These are phyloP conservation scores for Peromyscus aztecus DNA, from an alignment of 2,797 vertebrate genomes.

Conservation along the genomic window DNA sequence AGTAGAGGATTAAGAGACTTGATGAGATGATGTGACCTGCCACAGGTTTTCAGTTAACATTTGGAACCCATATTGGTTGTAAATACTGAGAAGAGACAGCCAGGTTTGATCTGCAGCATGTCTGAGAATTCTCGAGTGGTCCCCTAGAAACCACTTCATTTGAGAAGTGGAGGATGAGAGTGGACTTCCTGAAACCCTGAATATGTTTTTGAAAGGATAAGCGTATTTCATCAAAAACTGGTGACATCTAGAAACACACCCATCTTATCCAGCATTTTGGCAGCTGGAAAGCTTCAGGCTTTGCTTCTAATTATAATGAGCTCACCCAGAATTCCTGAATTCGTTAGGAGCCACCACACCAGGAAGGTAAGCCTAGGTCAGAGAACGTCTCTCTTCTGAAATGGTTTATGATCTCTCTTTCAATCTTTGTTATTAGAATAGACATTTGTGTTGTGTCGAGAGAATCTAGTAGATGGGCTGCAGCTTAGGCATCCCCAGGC, in stretches of 20 bases:
- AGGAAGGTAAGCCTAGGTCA: constrained; percentile 46
- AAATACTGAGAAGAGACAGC: background rate
- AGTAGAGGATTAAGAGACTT: background rate
- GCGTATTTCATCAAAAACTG: background rate
- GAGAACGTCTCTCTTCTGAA: constrained; percentile 5
- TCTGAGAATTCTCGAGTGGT: background rate
- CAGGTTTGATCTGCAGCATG: background rate
- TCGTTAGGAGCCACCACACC: constrained; percentile 10
- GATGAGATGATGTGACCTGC: background rate
- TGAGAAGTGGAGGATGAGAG: background rate
- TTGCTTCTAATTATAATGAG: constrained; percentile 58
- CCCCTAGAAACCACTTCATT: background rate
- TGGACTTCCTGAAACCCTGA: constrained; percentile 14
- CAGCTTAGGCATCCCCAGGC: background rate
- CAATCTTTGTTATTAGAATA: constrained; percentile 56
- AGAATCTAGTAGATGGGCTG: background rate
- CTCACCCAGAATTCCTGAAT: constrained; percentile 51
- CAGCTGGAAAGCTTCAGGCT: background rate
- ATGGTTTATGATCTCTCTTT: constrained; percentile 37
- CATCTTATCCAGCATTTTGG: background rate
- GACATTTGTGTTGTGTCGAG: background rate
- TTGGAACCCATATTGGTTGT: background rate
- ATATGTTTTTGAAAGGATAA: background rate
- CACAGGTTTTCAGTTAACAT: background rate
- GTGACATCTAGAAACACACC: background rate